phyloP scores from a whole-genome alignment of 2,888 invertebrate genomes.

The Sesia bembeciformis region DNA sequence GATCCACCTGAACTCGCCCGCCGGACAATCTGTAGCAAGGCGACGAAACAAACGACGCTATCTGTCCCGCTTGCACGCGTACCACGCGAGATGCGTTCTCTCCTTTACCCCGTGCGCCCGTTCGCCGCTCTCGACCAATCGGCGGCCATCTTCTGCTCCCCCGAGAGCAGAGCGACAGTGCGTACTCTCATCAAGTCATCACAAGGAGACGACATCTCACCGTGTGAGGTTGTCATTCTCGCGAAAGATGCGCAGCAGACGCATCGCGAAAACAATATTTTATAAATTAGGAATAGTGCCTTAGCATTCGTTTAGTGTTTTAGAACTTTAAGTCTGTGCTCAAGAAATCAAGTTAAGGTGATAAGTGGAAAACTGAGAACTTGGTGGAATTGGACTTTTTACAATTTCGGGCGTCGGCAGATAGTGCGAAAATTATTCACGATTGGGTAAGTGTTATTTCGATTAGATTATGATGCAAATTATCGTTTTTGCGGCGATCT shows the following conservation, averaged over 20 bases:
- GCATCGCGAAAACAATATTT: conserved; percentile 30
- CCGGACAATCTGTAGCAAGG: conserved; percentile 56
- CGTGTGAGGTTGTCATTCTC: conserved; percentile 64
- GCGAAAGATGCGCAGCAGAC: conserved; percentile 39
- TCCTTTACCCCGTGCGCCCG: conserved; percentile 59
- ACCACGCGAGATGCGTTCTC: conserved; percentile 54
- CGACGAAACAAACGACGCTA: conserved; percentile 56
- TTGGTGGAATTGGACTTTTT: conserved; percentile 50
- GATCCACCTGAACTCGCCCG: conserved; percentile 61
- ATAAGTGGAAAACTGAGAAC: conserved; percentile 47
- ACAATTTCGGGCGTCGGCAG: conserved; percentile 42
- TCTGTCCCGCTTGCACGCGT: conserved; percentile 55
- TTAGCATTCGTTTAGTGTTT: conserved; percentile 40
- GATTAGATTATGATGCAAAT: conserved; percentile 72
- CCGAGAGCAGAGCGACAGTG: conserved; percentile 74
- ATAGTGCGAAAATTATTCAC: conserved; percentile 68
- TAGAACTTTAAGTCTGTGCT: conserved; percentile 53
- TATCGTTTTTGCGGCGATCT: conserved; percentile 46
- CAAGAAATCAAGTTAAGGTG: conserved; percentile 37
- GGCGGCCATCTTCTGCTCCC: conserved; percentile 70
- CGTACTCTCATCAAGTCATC: conserved; percentile 67
- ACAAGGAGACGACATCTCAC: conserved; percentile 70
- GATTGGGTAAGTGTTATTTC: conserved; percentile 68
- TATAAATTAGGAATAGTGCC: conserved; percentile 32
- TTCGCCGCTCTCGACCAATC: conserved; percentile 65